A percentile compares a stretch with the other conserved stretches of the same genome.
Conservation (phyloP, 2,797 vertebrate species). For the Poliocrania exsul region DNA sequence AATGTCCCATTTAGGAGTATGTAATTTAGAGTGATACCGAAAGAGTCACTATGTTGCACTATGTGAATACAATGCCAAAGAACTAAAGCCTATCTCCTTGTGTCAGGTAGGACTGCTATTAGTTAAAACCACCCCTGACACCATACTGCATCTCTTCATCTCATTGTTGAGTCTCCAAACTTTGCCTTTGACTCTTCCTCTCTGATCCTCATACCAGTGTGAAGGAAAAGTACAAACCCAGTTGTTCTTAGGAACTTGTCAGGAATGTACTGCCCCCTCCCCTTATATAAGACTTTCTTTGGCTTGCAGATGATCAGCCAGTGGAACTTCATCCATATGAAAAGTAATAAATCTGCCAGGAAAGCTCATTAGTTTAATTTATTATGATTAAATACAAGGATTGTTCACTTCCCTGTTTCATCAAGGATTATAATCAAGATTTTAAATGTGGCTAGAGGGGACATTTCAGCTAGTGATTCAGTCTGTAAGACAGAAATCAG, state of each 20-base stretch:
- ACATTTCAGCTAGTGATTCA: conserved; percentile 26
- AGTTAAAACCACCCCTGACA: background rate
- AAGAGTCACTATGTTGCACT: background rate
- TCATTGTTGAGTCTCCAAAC: background rate
- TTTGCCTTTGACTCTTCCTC: background rate
- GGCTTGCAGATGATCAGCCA: background rate
- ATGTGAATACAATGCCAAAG: background rate
- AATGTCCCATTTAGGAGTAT: background rate
- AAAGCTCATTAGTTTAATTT: conserved; percentile 51
- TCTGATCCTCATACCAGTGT: background rate
- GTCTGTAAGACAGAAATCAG: background rate
- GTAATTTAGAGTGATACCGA: background rate
- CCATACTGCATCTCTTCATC: background rate
- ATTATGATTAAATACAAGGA: conserved; percentile 55
- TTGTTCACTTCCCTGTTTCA: conserved; percentile 29
- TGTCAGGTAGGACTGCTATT: background rate
- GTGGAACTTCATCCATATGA: background rate
- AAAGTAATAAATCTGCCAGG: conserved; percentile 25
- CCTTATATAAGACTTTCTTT: background rate
- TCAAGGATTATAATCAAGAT: conserved; percentile 45
- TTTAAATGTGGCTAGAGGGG: conserved; percentile 46
- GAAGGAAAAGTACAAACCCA: background rate
- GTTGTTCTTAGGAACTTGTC: background rate
- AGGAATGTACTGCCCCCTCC: background rate
- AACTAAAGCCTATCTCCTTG: background rate